Conservation (phyloP, 2,113 vertebrate species). For the Oenanthe oenanthe region DNA sequence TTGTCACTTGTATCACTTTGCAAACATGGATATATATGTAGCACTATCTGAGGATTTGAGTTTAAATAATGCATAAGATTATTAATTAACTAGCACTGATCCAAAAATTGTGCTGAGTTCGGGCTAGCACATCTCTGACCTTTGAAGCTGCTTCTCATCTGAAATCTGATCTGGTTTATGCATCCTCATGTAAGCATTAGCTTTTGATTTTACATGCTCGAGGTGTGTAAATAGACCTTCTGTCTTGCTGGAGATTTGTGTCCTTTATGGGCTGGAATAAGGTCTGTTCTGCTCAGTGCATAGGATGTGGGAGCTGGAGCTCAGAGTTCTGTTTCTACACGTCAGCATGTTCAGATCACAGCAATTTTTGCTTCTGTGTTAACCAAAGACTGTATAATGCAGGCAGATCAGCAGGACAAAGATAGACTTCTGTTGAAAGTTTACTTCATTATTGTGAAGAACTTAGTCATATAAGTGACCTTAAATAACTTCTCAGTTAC, state of each 20-base stretch:
- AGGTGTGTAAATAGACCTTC: neutral
- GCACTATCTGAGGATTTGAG: neutral
- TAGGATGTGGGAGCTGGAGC: neutral
- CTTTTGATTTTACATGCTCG: neutral
- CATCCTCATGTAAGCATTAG: neutral
- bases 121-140: slow-evolving; percentile 32
- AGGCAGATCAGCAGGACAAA: neutral
- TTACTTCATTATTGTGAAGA: neutral
- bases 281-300: neutral
- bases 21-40: neutral
- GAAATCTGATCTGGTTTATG: neutral
- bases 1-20: neutral
- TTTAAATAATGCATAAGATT: slow-evolving; percentile 59
- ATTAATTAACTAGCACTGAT: slow-evolving; percentile 61
- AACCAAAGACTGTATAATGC: neutral
- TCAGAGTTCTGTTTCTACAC: slow-evolving; percentile 7
- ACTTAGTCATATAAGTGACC: neutral
- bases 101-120: slow-evolving; percentile 56
- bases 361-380: neutral
- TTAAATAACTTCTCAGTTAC: neutral
- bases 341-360: neutral
- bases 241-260: neutral
- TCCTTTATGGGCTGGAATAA: neutral
- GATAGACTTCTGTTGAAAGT: neutral
- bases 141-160: slow-evolving; percentile 40